Conservation (phyloP, 1,140 invertebrate species). For the Bombus sibiricus region DNA sequence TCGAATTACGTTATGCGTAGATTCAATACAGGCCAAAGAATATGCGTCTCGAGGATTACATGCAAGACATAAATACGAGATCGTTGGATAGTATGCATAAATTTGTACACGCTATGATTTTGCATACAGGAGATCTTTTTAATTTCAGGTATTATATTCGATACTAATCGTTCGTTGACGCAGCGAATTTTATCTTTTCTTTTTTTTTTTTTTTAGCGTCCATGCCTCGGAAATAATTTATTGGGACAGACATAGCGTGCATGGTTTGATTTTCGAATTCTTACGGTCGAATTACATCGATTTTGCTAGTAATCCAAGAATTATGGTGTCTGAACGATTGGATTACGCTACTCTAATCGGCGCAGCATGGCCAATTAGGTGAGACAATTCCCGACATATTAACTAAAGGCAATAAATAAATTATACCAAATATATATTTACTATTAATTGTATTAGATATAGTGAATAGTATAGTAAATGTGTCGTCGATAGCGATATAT, state of each 20-base stretch:
- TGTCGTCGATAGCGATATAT: neutral
- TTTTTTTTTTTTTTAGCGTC: conserved; percentile 34
- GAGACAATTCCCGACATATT: neutral
- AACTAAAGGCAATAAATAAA: neutral
- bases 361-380: conserved; percentile 67
- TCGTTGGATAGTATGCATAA: conserved; percentile 70
- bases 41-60: conserved; percentile 65
- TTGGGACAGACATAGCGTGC: conserved; percentile 62
- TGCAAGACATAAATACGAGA: conserved; percentile 67
- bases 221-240: conserved; percentile 63
- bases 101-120: conserved; percentile 66
- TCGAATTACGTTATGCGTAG: conserved; percentile 34
- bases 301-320: conserved; percentile 61
- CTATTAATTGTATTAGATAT: neutral
- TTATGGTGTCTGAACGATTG: conserved; percentile 64
- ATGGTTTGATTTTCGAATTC: conserved; percentile 64
- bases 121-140: conserved; percentile 63
- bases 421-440: neutral
- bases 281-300: conserved; percentile 61
- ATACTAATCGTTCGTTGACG: neutral
- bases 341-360: conserved; percentile 53
- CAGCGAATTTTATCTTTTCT: too few relatives aligned
- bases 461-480: neutral
- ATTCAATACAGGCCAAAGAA: conserved; percentile 66
- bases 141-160: conserved; percentile 59